Base-by-base conservation (phyloP, 2,888 invertebrate species). In the Drosophila subsilvestris region DNA sequence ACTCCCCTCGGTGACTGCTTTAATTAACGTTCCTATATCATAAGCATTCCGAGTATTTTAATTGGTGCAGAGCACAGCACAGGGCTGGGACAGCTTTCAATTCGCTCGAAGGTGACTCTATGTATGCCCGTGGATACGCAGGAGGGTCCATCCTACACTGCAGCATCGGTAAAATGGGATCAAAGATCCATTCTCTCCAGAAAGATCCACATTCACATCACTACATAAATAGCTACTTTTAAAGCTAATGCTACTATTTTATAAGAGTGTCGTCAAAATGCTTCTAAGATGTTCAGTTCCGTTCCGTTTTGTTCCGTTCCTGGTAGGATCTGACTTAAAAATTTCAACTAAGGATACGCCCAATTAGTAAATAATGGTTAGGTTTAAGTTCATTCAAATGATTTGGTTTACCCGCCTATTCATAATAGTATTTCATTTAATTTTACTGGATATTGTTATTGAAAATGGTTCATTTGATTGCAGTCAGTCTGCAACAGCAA, bases 11-110 rank as follows among this genome's bases (percentile, higher is more conserved):
- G 32, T 49, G 66, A 25, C 58, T 78, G 69, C 63, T 65, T 89
- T 89, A 84, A 84, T 84, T 84, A 84, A 81, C 68, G 70, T 76
- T 73, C 51, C 58, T 63, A 76, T 75, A 72, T 70, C 74, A 70
- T 49, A 74, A 77, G 63, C 65, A 66, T 50, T 65, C 47, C 69
- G 63, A 61, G 50, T 29, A 60, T 58, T 45, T 86, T 88, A 84
- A 88, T 84, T 84, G 89, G 87, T 74, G 53, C 57, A 69, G 58
- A 58, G 42, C 47, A 56, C 7, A 58, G 42, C 47, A 56, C 7
- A 14, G 37, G n/a, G n/a, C 37, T 37, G 37, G 37, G 2, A n/a
- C 37, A 37, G n/a, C 37, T 14, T n/a, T 37, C 7, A 37, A 37
- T 37, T 37, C 37, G 37, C 37, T 37, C 7, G 7, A 37, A n/a